A percentile compares a stretch with the other conserved stretches of the same genome.
Conservation (phyloP, 2,888 invertebrate genomes). For the Halictus quadricinctus region DNA sequence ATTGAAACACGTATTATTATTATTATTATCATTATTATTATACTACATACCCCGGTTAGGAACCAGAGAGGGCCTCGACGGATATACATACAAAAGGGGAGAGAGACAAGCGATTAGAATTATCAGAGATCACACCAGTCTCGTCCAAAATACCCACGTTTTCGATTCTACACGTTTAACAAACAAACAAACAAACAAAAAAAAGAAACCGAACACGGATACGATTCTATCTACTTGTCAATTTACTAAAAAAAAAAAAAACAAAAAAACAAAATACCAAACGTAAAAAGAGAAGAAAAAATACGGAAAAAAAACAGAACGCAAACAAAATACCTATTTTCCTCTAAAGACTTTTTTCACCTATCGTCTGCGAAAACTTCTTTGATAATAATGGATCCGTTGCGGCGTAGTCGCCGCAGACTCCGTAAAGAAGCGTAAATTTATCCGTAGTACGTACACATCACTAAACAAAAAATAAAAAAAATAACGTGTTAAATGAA, state of each 20-base stretch:
- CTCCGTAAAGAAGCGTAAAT: constrained; percentile 57
- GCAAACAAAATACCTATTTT: constrained; percentile 71
- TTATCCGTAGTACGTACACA: constrained; percentile 60
- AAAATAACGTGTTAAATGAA: constrained; percentile 28
- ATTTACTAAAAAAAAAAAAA: constrained; percentile 71
- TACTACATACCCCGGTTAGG: constrained; percentile 24
- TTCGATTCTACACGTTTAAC: constrained; percentile 31
- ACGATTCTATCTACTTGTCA: constrained; percentile 80
- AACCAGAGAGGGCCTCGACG: constrained; percentile 24
- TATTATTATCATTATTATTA: not conserved
- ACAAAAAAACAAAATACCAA: constrained; percentile 7
- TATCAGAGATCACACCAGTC: not conserved
- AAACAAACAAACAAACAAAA: not conserved
- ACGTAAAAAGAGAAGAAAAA: constrained; percentile 26
- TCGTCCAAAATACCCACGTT: constrained; percentile 28
- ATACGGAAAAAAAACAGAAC: constrained; percentile 2
- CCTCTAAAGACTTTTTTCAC: constrained; percentile 80
- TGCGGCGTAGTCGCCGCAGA: constrained; percentile 54
- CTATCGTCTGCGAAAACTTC: constrained; percentile 59
- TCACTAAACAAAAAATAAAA: constrained; percentile 39
- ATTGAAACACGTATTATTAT: not conserved
- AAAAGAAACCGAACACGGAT: constrained; percentile 27
- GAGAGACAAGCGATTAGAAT: not conserved
- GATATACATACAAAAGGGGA: not conserved
- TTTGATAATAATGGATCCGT: constrained; percentile 53